Percentiles rank a stretch among this genome's conserved stretches.
Evolutionary conservation across 92 coral and sea anemone genomes (phyloP).

Genomic region (Galaxea fascicularis): DNA sequence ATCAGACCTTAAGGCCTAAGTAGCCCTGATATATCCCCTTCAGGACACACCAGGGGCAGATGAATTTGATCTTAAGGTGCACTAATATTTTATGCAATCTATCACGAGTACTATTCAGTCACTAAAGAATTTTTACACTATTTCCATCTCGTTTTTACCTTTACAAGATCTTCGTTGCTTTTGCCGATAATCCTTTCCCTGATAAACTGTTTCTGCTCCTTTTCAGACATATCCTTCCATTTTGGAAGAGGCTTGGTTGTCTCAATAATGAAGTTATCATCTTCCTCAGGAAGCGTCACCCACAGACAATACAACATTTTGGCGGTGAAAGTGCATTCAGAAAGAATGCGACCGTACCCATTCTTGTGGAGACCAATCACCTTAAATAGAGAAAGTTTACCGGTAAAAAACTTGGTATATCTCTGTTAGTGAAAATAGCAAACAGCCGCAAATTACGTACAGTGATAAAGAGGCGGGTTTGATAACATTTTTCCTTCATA

Average conservation of each 20-base stretch:
- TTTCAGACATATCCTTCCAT: constrained; percentile 8
- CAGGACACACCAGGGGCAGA: too few species aligned
- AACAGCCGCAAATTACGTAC: too few species aligned
- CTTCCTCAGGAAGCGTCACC: constrained; percentile 69
- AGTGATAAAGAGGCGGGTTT: too few species aligned
- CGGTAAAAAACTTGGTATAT: background rate
- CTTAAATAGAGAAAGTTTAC: constrained; percentile 26
- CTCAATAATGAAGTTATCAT: constrained; percentile 77
- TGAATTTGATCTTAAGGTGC: too few species aligned
- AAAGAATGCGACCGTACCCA: constrained; percentile 90
- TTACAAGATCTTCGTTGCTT: constrained; percentile 73
- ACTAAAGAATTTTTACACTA: too few species aligned
- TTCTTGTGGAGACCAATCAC: constrained; percentile 89
- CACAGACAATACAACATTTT: constrained; percentile 88
- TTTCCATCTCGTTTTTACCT: constrained; percentile 63
- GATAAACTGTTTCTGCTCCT: constrained; percentile 65
- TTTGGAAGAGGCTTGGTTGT: constrained; percentile 77
- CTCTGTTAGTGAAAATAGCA: background rate
- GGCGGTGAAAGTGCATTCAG: constrained; percentile 85
- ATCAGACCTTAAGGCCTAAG: too few species aligned
- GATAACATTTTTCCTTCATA: too few species aligned
- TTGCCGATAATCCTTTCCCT: constrained; percentile 77
- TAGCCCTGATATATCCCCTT: too few species aligned
- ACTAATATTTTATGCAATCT: too few species aligned
- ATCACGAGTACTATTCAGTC: too few species aligned